Evolutionary conservation across 2,113 vertebrate species (phyloP).

Genomic region (Caretta caretta): DNA sequence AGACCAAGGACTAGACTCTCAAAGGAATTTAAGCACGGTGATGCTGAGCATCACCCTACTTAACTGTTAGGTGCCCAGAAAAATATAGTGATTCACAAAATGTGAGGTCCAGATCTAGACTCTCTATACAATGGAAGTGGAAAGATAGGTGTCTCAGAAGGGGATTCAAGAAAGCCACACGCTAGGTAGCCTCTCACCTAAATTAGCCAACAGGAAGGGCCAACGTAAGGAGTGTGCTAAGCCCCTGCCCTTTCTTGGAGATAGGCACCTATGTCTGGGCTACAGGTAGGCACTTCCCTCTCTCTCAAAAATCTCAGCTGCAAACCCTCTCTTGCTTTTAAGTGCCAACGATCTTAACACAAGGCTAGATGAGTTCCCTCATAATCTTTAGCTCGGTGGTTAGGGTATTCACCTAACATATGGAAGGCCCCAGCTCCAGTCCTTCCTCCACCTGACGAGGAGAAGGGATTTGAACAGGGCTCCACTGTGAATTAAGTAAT

Average conservation of each 20-base stretch:
- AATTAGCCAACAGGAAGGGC: neutral
- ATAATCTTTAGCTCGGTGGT: neutral
- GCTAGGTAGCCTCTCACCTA: neutral
- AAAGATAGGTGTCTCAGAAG: neutral
- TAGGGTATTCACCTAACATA: neutral
- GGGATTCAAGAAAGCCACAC: neutral
- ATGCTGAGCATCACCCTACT: neutral
- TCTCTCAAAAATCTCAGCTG: neutral
- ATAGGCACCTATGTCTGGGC: neutral
- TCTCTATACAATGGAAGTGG: neutral
- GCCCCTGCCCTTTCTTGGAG: neutral
- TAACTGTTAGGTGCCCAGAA: neutral
- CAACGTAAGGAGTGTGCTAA: neutral
- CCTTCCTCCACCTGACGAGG: neutral
- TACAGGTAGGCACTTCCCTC: neutral
- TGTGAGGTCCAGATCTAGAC: neutral
- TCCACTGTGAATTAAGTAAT: no score
- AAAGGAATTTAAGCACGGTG: neutral
- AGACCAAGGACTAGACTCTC: neutral
- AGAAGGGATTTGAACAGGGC: neutral
- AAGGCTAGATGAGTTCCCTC: neutral
- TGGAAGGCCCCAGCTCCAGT: neutral
- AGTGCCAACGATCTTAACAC: neutral
- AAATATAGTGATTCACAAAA: neutral
- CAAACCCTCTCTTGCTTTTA: neutral